Evolutionary conservation across 2,113 vertebrate genomes (phyloP), one percentile per base, ranked within the genome.

Genomic region (Albula goreensis): DNA sequence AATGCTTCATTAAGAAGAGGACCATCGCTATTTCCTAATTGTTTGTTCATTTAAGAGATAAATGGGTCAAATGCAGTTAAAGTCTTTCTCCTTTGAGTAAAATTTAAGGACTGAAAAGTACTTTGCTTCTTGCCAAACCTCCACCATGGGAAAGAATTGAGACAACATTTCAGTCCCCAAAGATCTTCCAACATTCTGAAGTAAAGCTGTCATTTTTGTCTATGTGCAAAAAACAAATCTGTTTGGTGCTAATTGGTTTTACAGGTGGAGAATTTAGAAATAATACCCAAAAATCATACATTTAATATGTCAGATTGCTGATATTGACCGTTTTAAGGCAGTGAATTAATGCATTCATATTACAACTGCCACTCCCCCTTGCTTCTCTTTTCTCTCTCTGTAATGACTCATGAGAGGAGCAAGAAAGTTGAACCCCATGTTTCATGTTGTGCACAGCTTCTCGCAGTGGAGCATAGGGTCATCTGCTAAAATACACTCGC

Each of bases 401-500:
- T 41, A 41, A 41, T 41, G 31, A 41, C 31, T 41, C 31, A 41
- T 41, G 0, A 41, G 31, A 41, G 31, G 31, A 41, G 31, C 31
- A 41, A 41, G 31, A 41, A 41, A 41, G 31, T 41, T 41, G 0
- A 1, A 41, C 31, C 31, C 31, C 31, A 41, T 41, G 31, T 41
- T 41, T 41, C 31, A 41, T 41, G 31, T 41, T 41, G 31, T 41
- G 31, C 31, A 41, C 31, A 41, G 31, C 31, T 41, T 41, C 31
- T 78, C 41, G 10, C 77, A 25, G 25, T 6, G 77, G n/a, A 78
- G 25, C n/a, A 6, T 83, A 85, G 51, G 90, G 90, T 89, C 89
- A 89, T 86, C 83, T 90, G 51, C 78, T 91, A 90, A 89, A 89
- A 50, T 50, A 51, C 17, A 19, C 50, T 50, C 12, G 49, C 78